phyloP scores from a whole-genome alignment of 2,797 vertebrate species.

The Tolypeutes matacus region DNA sequence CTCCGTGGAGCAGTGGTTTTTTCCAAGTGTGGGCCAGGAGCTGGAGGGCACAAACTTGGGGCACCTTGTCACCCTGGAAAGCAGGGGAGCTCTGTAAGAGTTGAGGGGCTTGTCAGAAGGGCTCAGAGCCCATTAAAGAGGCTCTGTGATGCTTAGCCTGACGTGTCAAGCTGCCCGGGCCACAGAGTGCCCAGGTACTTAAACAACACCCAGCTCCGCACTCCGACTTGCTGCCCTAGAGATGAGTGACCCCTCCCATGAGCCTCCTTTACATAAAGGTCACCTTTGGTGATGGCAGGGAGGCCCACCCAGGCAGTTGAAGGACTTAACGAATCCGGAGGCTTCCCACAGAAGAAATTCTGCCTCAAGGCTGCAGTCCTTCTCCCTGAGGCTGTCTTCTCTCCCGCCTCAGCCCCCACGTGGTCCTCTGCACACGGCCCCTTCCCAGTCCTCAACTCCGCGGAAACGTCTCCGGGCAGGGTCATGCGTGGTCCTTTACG shows the following conservation, averaged over 20 bases:
- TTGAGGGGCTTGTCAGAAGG: neutral
- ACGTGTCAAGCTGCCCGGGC: no score
- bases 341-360: no score
- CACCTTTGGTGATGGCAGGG: no score
- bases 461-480: neutral
- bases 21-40: neutral
- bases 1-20: neutral
- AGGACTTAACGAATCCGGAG: no score
- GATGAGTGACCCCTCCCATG: no score
- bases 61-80: neutral
- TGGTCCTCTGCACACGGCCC: neutral
- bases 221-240: no score
- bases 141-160: neutral
- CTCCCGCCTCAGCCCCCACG: neutral
- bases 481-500: no score
- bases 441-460: accelerated
- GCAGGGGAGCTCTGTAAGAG: neutral
- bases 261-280: no score
- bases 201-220: no score
- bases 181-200: no score
- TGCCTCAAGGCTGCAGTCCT: neutral
- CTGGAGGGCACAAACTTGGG: accelerated
- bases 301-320: no score
- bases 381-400: neutral
- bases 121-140: neutral